Percentiles rank a stretch among this genome's conserved stretches.
Conservation (phyloP, 2,113 vertebrate genomes). For the Hemiscyllium ocellatum region DNA sequence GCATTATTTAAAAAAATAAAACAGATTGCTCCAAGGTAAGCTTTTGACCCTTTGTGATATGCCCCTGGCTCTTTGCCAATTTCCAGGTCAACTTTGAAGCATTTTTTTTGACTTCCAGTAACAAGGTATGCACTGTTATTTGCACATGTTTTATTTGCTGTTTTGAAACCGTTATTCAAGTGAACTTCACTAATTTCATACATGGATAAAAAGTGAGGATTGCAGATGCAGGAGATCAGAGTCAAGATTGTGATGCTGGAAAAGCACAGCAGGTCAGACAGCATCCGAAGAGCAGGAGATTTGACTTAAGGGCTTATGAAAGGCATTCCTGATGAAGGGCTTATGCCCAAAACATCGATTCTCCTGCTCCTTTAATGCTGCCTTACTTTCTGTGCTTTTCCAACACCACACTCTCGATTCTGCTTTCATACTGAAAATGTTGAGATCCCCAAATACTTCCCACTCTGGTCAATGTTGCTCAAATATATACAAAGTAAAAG, state of each 20-base stretch:
- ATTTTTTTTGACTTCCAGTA: not conserved
- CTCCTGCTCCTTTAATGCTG: no score
- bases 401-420: no score
- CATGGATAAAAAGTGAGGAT: not conserved
- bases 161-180: not conserved
- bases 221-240: no score
- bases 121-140: not conserved
- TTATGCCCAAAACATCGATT: no score
- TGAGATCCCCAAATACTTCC: not conserved
- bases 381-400: no score
- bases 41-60: not conserved
- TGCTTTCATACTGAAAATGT: not conserved
- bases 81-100: not conserved
- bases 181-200: not conserved
- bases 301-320: no score
- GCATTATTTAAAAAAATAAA: not conserved
- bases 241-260: no score
- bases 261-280: no score
- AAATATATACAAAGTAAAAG: not conserved
- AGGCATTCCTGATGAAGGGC: no score
- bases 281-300: no score
- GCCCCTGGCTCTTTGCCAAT: not conserved
- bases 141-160: not conserved
- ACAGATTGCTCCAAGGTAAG: not conserved
- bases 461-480: not conserved